Evolutionary conservation across 2,888 invertebrate genomes (phyloP), one percentile per base, ranked within the genome.

Genomic region (Pandemis cinnamomeana): DNA sequence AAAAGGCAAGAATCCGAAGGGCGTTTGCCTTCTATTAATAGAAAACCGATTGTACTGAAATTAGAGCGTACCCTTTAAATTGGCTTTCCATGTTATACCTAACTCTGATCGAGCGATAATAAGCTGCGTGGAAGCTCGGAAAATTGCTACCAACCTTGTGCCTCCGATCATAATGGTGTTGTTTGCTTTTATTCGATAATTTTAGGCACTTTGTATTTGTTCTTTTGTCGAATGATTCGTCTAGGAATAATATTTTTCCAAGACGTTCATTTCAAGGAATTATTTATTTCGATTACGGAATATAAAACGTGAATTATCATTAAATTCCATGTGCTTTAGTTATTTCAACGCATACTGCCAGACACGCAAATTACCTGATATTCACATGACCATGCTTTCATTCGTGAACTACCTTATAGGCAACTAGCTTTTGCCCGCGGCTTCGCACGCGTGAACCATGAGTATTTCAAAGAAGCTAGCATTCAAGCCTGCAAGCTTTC

Each of bases 71-170:
- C 68, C 68, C 58, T 69, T 64, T 64, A 72, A 72, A 72, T 72
- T 72, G 69, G 58, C 51, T 72, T 72, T 72, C 58, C 72, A 71
- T 64, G 64, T 20, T 42, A 55, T 13, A 66, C 27, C 69, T 44
- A 70, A 70, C 70, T 74, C 67, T 62, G 74, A 74, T 71, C 71
- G 66, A 67, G 61, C 62, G 67, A 74, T 74, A 55, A 71, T 70
- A 67, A 61, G 61, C 62, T 74, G 70, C 53, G 73, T 70, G 71
- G 70, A 61, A 74, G 66, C 71, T 55, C 27, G 67, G 55, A 27
- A 55, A 46, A 51, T 74, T 60, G 55, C 61, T 53, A 51, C 13
- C 13, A 41, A 63, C 60, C 69, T 60, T 67, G 60, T 70, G 53
- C 70, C 70, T 70, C 44, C 58, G 55, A 67, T 71, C 74, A 74